phyloP scores from a whole-genome alignment of 2,113 vertebrate species.

The Rhagologus leucostigma region DNA sequence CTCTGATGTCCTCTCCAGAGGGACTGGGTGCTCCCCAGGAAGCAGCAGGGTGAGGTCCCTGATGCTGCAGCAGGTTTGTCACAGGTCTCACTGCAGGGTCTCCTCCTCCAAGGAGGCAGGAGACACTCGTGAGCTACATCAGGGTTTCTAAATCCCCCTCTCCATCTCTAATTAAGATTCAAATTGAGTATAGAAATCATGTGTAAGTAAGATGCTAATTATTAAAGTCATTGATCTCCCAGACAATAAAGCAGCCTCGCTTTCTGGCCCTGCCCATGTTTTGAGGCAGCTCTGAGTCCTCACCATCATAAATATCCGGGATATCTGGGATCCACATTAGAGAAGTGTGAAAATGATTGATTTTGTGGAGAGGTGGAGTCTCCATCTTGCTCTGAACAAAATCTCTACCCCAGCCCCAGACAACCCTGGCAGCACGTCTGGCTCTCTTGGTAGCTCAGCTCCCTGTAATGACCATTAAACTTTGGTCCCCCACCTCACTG shows the following conservation, averaged over 20 bases:
- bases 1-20: rapidly evolving
- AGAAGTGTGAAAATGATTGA: background rate
- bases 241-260: constrained; percentile 11
- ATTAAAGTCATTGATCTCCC: constrained; percentile 56
- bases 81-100: background rate
- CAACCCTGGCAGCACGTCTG: background rate
- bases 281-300: background rate
- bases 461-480: background rate
- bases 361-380: background rate
- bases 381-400: background rate
- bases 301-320: rapidly evolving
- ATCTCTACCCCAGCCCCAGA: background rate
- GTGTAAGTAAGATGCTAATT: constrained; percentile 65
- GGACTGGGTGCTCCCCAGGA: background rate
- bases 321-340: background rate
- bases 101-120: background rate
- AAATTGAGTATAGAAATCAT: constrained; percentile 45
- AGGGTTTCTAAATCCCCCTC: background rate
- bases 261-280: background rate
- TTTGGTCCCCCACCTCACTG: background rate
- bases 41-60: background rate
- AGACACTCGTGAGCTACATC: background rate
- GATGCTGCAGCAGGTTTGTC: background rate
- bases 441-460: background rate
- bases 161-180: constrained; percentile 55